phyloP scores from a whole-genome alignment of 1,140 invertebrate genomes.

The Chironomus tepperi region DNA sequence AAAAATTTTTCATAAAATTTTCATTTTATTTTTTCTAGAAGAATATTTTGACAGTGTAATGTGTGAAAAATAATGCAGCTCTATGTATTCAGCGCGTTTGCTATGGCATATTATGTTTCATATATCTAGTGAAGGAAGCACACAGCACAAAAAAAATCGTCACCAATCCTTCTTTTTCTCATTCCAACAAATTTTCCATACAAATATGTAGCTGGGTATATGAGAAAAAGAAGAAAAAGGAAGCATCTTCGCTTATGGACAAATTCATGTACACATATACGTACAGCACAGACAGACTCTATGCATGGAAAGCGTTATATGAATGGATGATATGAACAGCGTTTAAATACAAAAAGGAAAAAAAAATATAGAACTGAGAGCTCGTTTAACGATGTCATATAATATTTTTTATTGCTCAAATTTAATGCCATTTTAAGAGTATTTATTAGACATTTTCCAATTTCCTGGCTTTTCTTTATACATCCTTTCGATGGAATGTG shows the following conservation, averaged over 20 bases:
- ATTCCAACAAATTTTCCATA: background rate
- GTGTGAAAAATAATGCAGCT: slow-evolving; percentile 21
- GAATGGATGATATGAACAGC: background rate
- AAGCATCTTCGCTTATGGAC: too few relatives aligned
- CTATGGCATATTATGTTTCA: slow-evolving; percentile 19
- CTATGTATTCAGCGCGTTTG: slow-evolving; percentile 19
- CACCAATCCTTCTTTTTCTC: slow-evolving; percentile 21
- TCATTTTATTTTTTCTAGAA: background rate
- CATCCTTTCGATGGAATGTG: background rate
- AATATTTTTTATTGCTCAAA: slow-evolving; percentile 23
- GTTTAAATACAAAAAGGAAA: background rate
- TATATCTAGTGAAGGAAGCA: slow-evolving; percentile 20
- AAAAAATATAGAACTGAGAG: background rate
- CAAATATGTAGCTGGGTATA: background rate
- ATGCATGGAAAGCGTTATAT: background rate
- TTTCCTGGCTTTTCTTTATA: slow-evolving; percentile 18
- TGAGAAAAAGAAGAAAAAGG: background rate
- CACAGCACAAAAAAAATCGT: background rate
- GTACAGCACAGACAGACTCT: background rate
- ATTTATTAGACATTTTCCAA: slow-evolving; percentile 24
- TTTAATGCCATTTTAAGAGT: slow-evolving; percentile 23
- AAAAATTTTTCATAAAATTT: background rate
- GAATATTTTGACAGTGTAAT: background rate
- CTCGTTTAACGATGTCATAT: slow-evolving; percentile 16
- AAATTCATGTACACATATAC: background rate